These are phyloP conservation scores for Adela reaumurella DNA, from an alignment of 2,888 invertebrate genomes.

Conservation along the genomic window DNA sequence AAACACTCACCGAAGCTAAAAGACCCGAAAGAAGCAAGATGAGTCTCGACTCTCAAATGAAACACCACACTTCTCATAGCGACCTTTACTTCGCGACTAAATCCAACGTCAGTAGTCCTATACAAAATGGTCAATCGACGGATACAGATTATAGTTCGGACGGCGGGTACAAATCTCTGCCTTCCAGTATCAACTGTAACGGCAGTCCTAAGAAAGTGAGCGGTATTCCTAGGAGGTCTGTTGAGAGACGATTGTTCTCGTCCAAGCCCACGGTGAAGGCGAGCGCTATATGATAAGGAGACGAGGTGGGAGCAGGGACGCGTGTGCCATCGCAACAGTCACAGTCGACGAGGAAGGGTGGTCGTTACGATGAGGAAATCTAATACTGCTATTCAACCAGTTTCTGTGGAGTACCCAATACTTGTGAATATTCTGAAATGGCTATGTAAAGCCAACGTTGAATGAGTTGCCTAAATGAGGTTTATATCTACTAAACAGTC, in stretches of 20 bases:
- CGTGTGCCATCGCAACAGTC: constrained; percentile 4
- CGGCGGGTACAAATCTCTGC: constrained; percentile 51
- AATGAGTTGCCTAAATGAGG: too few species aligned
- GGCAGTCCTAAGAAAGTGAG: constrained; percentile 32
- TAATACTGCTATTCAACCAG: too few species aligned
- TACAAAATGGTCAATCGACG: constrained; percentile 39
- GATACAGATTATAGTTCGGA: constrained; percentile 52
- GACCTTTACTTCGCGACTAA: constrained; percentile 45
- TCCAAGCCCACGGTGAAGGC: constrained; percentile 40
- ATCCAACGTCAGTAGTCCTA: constrained; percentile 37
- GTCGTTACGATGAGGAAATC: too few species aligned
- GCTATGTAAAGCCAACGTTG: too few species aligned
- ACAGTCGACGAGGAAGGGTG: too few species aligned
- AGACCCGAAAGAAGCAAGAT: constrained; percentile 22
- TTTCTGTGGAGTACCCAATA: too few species aligned
- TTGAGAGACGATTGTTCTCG: constrained; percentile 43
- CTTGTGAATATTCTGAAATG: too few species aligned
- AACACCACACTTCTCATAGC: constrained; percentile 47
- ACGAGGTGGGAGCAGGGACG: neutral
- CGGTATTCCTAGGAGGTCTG: constrained; percentile 45
- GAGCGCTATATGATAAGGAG: constrained; percentile 39
- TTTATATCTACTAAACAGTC: too few species aligned
- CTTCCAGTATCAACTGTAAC: constrained; percentile 45
- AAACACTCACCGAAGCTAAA: constrained; percentile 24
- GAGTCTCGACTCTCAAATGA: constrained; percentile 30